phyloP scores from a whole-genome alignment of 2,888 invertebrate species.

The Chloromyia formosa region DNA sequence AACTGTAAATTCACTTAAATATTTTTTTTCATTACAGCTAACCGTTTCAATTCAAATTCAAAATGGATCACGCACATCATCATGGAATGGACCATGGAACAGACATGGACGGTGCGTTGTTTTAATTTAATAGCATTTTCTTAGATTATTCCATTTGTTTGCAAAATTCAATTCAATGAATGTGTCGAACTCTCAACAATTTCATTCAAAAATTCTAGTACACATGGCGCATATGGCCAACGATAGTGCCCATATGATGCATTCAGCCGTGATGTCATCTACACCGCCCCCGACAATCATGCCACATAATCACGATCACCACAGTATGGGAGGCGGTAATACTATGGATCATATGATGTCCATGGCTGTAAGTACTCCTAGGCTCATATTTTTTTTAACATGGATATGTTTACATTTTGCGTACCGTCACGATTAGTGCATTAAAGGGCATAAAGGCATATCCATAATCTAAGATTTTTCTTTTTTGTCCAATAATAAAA shows the following conservation, averaged over 20 bases:
- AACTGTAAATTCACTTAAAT: no score
- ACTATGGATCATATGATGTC: conserved; percentile 63
- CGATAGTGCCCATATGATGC: conserved; percentile 23
- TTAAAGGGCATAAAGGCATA: no score
- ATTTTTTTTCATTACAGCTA: background rate
- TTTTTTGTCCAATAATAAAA: no score
- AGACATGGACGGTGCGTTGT: no score
- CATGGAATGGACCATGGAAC: no score
- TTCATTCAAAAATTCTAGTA: no score
- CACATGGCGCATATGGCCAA: conserved; percentile 32
- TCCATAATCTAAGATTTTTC: no score
- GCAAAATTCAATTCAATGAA: no score
- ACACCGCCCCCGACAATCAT: background rate
- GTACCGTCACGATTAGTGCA: no score
- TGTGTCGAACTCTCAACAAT: no score
- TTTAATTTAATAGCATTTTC: background rate
- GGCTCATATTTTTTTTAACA: background rate
- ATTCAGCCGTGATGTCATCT: background rate
- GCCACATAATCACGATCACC: conserved; percentile 46
- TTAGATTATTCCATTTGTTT: no score
- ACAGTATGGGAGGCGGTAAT: background rate
- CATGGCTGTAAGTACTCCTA: conserved; percentile 59
- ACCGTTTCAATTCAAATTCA: background rate
- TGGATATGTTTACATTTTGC: background rate
- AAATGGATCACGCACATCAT: conserved; percentile 6